These are phyloP conservation scores for Bugulina stolonifera DNA, from an alignment of 2,888 invertebrate species.

Conservation along the genomic window DNA sequence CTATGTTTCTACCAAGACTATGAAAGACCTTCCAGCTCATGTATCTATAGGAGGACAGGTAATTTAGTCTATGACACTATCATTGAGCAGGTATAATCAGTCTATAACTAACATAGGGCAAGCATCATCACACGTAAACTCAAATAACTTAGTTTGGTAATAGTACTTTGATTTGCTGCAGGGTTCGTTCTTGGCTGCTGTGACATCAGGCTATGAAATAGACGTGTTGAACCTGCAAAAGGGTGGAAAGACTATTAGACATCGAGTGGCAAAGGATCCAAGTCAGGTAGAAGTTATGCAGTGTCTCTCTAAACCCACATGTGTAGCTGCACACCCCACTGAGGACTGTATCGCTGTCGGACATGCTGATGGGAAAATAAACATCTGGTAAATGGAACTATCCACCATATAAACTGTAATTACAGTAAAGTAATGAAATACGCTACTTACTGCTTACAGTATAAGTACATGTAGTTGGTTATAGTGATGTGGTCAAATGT, in stretches of 20 bases:
- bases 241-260: not conserved
- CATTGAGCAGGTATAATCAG: too few species aligned
- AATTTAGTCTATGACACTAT: too few species aligned
- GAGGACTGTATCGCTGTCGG: constrained; percentile 66
- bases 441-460: not conserved
- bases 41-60: constrained; percentile 8
- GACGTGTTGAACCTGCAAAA: not conserved
- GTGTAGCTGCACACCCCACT: constrained; percentile 64
- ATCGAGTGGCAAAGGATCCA: not conserved
- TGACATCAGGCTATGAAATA: not conserved
- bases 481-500: too few species aligned
- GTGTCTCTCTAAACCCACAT: constrained; percentile 56
- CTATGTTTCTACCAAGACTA: not conserved
- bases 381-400: constrained; percentile 58
- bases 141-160: too few species aligned
- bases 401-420: not conserved
- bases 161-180: too few species aligned
- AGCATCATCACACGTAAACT: too few species aligned
- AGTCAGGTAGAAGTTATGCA: constrained; percentile 14
- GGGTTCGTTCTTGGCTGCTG: constrained; percentile 5
- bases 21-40: constrained; percentile 1
- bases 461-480: too few species aligned
- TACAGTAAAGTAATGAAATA: not conserved
- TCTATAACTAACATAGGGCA: too few species aligned
- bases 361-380: constrained; percentile 62